Percentiles rank a stretch among this genome's conserved stretches.
These are phyloP conservation scores for Ailuropoda melanoleuca DNA, from an alignment of 2,113 vertebrate genomes.

Conservation along the genomic window DNA sequence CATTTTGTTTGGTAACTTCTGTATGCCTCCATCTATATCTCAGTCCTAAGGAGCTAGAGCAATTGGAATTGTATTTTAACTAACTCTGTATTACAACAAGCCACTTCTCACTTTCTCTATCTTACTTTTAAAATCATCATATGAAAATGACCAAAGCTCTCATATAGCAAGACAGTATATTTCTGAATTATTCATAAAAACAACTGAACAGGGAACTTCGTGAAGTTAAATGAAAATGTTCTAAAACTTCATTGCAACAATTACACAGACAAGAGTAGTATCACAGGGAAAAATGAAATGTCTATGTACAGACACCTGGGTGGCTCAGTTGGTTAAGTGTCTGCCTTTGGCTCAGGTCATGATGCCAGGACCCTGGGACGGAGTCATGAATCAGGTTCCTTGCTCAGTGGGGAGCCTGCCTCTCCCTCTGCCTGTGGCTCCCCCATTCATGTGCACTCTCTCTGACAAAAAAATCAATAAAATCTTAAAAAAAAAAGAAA, in stretches of 20 bases:
- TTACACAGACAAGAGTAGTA: not conserved
- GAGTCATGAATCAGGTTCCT: not conserved
- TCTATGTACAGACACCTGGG: not conserved
- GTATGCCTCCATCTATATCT: not conserved
- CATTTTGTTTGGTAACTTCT: not conserved
- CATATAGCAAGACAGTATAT: not conserved
- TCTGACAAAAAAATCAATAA: not conserved
- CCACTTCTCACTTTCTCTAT: not conserved
- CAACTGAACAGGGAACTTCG: not conserved
- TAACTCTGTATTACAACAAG: not conserved
- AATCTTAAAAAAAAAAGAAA: not conserved
- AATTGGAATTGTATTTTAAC: not conserved
- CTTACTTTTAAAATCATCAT: not conserved
- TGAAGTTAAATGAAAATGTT: not conserved
- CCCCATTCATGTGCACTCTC: not conserved
- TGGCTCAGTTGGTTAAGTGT: not conserved
- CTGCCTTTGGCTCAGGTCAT: not conserved
- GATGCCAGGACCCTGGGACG: not conserved
- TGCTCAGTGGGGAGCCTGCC: no score
- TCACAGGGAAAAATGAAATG: not conserved
- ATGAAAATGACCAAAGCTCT: not conserved
- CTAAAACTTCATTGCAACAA: not conserved
- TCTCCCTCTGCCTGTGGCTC: not conserved
- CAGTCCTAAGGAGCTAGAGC: not conserved
- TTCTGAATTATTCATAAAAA: not conserved